Evolutionary conservation across 2,797 vertebrate species (phyloP).

Genomic region (Neoniphon sammara): DNA sequence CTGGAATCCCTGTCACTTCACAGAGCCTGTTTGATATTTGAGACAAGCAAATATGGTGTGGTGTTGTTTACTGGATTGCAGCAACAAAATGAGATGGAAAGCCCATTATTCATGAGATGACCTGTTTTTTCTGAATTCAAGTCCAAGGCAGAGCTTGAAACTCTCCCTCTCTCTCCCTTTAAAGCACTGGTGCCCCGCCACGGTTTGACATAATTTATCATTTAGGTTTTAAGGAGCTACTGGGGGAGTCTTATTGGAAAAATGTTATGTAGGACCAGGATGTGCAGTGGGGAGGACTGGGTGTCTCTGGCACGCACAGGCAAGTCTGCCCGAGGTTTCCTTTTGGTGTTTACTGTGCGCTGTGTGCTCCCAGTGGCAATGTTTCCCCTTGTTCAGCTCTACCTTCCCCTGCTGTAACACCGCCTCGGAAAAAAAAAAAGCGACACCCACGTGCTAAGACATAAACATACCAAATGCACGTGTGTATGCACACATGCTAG

Average conservation of each 20-base stretch:
- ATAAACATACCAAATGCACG: conserved; percentile 23
- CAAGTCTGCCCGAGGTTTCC: conserved; percentile 63
- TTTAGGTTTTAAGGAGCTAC: conserved; percentile 42
- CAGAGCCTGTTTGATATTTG: conserved; percentile 59
- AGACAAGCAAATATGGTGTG: conserved; percentile 59
- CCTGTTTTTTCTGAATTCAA: too few species aligned
- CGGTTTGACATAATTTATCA: conserved; percentile 50
- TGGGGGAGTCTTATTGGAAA: conserved; percentile 23
- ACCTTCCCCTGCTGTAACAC: conserved; percentile 32
- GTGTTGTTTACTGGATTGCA: conserved; percentile 58
- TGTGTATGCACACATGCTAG: conserved; percentile 24
- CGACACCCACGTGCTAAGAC: conserved; percentile 36
- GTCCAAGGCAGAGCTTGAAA: conserved; percentile 8
- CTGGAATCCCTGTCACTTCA: conserved; percentile 42
- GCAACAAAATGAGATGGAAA: conserved; percentile 40
- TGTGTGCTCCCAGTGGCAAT: conserved; percentile 45
- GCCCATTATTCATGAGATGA: conserved; percentile 36
- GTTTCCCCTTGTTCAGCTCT: conserved; percentile 47
- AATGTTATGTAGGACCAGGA: conserved; percentile 48
- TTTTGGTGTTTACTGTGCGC: conserved; percentile 67
- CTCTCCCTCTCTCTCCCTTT: conserved; percentile 17
- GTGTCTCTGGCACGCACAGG: conserved; percentile 60
- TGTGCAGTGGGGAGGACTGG: conserved; percentile 54
- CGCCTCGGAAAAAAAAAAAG: conserved; percentile 46
- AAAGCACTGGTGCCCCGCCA: conserved; percentile 27